A percentile compares a stretch with the other conserved stretches of the same genome.
Evolutionary conservation across 2,113 vertebrate species (phyloP).

Genomic region (Erythrocercus mccallii): DNA sequence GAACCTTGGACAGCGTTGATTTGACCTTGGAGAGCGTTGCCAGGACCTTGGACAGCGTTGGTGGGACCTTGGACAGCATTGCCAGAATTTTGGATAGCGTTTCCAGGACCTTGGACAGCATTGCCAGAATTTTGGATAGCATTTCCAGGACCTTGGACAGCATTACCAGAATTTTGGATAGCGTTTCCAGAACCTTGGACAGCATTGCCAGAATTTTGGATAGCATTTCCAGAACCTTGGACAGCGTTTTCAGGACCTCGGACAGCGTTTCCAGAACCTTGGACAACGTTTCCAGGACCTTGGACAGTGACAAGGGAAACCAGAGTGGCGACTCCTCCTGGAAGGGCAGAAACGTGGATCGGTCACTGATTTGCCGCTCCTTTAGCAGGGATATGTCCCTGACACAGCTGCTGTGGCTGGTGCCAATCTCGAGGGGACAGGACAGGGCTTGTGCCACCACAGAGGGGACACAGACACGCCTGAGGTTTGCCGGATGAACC

Average conservation of each 20-base stretch:
- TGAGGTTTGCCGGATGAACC: not conserved
- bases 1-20: not conserved
- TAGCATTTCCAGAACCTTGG: accelerated
- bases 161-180: no score
- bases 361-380: not conserved
- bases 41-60: not conserved
- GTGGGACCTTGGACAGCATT: no score
- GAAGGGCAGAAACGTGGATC: not conserved
- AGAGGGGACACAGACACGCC: accelerated
- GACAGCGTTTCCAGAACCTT: no score
- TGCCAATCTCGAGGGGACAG: accelerated
- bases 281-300: not conserved
- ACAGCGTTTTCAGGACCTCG: not conserved
- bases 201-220: accelerated
- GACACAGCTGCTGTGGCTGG: not conserved
- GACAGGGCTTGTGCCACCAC: accelerated
- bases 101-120: no score
- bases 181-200: no score
- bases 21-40: not conserved
- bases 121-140: accelerated
- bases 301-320: not conserved
- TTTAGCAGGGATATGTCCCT: not conserved
- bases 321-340: accelerated
- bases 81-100: accelerated
- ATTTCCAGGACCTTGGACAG: not conserved